These are phyloP conservation scores for Eupsilia transversa DNA, from an alignment of 2,888 invertebrate genomes.

Conservation along the genomic window DNA sequence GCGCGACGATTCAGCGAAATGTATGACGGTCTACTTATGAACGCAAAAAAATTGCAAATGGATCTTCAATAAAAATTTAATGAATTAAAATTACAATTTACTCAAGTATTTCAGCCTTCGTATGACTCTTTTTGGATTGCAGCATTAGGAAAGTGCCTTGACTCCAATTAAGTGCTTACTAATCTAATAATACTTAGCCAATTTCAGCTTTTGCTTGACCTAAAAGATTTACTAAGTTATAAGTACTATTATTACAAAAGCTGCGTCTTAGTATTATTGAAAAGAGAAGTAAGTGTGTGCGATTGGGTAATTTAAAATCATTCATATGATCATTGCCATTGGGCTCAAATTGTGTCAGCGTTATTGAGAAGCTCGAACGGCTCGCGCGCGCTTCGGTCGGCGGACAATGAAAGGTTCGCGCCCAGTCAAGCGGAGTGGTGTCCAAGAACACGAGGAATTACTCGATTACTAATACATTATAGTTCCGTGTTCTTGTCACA, in stretches of 20 bases:
- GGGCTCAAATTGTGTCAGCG: conserved; percentile 23
- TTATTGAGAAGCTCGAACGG: conserved; percentile 41
- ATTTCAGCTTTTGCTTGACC: conserved; percentile 58
- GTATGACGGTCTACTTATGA: conserved; percentile 40
- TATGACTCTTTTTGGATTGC: conserved; percentile 45
- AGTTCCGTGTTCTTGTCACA: conserved; percentile 74
- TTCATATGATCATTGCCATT: conserved; percentile 22
- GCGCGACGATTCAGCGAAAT: conserved; percentile 76
- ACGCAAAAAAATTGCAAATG: conserved; percentile 26
- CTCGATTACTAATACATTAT: conserved; percentile 72
- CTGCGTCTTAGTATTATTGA: conserved; percentile 15
- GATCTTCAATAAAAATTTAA: conserved; percentile 30
- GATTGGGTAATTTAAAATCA: conserved; percentile 30
- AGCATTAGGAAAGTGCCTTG: conserved; percentile 55
- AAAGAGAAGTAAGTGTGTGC: conserved; percentile 33
- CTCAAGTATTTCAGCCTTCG: conserved; percentile 45
- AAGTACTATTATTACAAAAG: conserved; percentile 57
- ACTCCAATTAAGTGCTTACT: conserved; percentile 46
- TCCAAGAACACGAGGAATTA: conserved; percentile 73
- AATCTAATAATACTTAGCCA: conserved; percentile 53
- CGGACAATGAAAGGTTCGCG: conserved; percentile 70
- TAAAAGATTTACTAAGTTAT: conserved; percentile 54
- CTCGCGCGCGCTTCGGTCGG: conserved; percentile 43
- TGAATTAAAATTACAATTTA: conserved; percentile 31
- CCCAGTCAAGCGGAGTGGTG: conserved; percentile 69